Evolutionary conservation across 2,797 vertebrate genomes (phyloP).

Genomic region (Dermochelys coriacea): DNA sequence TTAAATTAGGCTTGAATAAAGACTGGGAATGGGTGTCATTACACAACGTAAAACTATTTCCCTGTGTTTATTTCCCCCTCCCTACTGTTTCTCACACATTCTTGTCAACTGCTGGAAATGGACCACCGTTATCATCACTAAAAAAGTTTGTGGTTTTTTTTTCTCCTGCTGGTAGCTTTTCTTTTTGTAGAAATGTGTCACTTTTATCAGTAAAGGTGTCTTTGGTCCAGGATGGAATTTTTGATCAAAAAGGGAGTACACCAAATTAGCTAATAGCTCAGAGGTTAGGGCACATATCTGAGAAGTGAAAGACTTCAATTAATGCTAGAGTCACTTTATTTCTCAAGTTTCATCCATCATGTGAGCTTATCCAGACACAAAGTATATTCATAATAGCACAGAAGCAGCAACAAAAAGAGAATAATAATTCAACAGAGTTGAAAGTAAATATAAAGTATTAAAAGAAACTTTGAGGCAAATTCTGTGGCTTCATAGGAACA

Average conservation of each 20-base stretch:
- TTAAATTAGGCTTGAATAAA: no score
- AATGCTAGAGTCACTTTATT: not conserved
- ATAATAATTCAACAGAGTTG: not conserved
- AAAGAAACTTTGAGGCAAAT: not conserved
- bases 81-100: no score
- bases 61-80: no score
- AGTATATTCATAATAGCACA: not conserved
- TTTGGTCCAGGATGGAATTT: not conserved
- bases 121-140: no score
- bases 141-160: no score
- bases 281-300: not conserved
- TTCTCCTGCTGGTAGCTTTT: no score
- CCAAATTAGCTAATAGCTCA: not conserved
- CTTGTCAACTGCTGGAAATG: no score
- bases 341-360: not conserved
- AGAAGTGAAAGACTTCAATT: not conserved
- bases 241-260: not conserved
- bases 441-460: not conserved
- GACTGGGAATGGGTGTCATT: no score
- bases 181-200: not conserved
- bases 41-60: no score
- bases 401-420: not conserved
- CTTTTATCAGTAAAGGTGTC: not conserved
- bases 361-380: not conserved
- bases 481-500: not conserved